Evolutionary conservation across 1,140 invertebrate species (phyloP), one percentile per base, ranked within the genome.

Genomic region (Anagrus nilaparvatae): DNA sequence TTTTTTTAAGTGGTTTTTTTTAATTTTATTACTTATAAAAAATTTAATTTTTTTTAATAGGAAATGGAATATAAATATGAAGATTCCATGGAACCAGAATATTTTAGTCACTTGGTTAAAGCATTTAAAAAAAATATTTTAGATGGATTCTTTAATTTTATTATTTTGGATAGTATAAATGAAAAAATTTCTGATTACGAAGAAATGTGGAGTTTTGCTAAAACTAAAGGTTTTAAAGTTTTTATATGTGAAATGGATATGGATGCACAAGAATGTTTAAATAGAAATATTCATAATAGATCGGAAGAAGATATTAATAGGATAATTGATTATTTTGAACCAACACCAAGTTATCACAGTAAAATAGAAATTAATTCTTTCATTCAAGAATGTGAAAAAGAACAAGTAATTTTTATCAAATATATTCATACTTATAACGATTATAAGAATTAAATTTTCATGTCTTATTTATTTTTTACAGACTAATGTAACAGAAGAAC

Each of bases 21-120:
- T 24, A 44, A 28, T 38, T 24, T 28, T 44, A n/a, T 12, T 43
- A 19, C 23, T n/a, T n/a, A n/a, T n/a, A n/a, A n/a, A n/a, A n/a
- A n/a, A n/a, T n/a, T n/a, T n/a, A n/a, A n/a, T n/a, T 46, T 24
- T 42, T 53, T 35, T 39, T 54, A 62, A 34, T 51, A 87, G 84
- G 81, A 87, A 48, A 78, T 93, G 70, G 79, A 88, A 37, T 97
- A 94, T 61, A 90, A 95, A 59, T 96, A 86, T 67, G 92, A 97
- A 51, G 73, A 79, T 40, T 76, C 74, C 20, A 79, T 87, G 75
- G 92, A 96, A 63, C 73, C 79, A 32, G 74, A 73, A 18, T 97
- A 97, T 55, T 60, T 84, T 46, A 72, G 72, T 21, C 92, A 86
- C 34, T 70, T 97, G 23, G 70, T 86, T 21, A 93, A 93, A 69